Percentiles rank a stretch among this genome's conserved stretches.
These are phyloP conservation scores for Dryocosmus kuriphilus DNA, from an alignment of 2,888 invertebrate genomes.

Conservation along the genomic window DNA sequence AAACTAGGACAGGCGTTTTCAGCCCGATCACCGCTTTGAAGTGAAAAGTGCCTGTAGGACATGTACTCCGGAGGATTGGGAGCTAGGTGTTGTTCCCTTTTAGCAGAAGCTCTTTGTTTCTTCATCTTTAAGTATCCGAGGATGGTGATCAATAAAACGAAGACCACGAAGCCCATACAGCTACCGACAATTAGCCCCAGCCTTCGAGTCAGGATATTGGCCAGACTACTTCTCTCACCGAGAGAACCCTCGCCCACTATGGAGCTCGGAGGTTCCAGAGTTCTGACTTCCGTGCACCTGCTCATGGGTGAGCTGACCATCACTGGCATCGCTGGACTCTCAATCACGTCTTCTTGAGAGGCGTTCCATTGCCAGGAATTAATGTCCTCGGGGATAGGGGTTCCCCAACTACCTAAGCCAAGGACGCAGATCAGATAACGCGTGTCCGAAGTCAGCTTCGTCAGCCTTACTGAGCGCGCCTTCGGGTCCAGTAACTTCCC, in stretches of 20 bases:
- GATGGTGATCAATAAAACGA: conserved; percentile 89
- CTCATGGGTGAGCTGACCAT: conserved; percentile 86
- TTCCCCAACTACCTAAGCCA: conserved; percentile 87
- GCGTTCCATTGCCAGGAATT: conserved; percentile 71
- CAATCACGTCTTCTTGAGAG: conserved; percentile 82
- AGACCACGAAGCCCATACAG: conserved; percentile 91
- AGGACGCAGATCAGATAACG: conserved; percentile 92
- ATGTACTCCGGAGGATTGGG: conserved; percentile 87
- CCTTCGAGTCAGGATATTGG: conserved; percentile 88
- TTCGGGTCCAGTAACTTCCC: conserved; percentile 87
- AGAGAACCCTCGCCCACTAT: conserved; percentile 80
- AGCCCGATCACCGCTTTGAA: conserved; percentile 82
- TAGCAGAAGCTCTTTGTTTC: conserved; percentile 87
- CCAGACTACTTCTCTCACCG: conserved; percentile 84
- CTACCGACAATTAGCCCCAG: conserved; percentile 92
- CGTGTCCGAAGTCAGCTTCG: conserved; percentile 87
- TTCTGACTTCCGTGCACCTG: conserved; percentile 88
- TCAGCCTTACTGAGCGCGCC: conserved; percentile 86
- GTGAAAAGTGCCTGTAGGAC: conserved; percentile 87
- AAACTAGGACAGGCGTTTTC: conserved; percentile 75
- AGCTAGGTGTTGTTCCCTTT: conserved; percentile 83
- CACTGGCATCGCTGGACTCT: conserved; percentile 81
- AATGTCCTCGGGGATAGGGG: conserved; percentile 78
- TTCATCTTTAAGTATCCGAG: conserved; percentile 92
- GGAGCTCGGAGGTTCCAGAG: conserved; percentile 86